Conservation (phyloP, 1,140 invertebrate species). For the Mylabris phalerata region DNA sequence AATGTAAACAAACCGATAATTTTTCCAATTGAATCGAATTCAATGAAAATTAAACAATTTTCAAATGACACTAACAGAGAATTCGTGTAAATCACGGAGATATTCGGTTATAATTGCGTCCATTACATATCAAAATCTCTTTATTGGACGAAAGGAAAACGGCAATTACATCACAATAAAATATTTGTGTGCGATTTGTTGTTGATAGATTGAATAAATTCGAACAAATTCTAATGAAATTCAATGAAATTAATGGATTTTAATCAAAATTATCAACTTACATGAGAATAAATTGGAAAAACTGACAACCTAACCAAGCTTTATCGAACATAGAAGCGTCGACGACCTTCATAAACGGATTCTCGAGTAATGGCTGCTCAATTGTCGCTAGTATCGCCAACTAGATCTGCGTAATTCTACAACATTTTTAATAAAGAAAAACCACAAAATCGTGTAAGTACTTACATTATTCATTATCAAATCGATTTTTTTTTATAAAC, state of each 20-base stretch:
- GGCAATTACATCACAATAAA: constrained; percentile 33
- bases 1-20: constrained; percentile 37
- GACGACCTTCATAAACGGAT: constrained; percentile 30
- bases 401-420: background rate
- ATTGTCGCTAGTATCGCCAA: background rate
- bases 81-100: constrained; percentile 1
- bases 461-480: background rate
- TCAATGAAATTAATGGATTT: background rate
- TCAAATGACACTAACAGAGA: background rate
- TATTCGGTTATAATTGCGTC: constrained; percentile 9
- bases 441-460: background rate
- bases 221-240: background rate
- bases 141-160: constrained; percentile 25
- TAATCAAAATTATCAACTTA: constrained; percentile 20
- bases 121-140: constrained; percentile 25
- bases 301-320: constrained; percentile 37
- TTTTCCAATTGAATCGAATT: background rate
- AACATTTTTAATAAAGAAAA: background rate
- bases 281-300: constrained; percentile 19
- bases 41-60: background rate
- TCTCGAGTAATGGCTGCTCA: constrained; percentile 34
- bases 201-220: background rate
- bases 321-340: constrained; percentile 31
- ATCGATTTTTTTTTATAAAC: background rate
- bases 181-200: too few species aligned